A percentile compares a stretch with the other conserved stretches of the same genome.
Evolutionary conservation across 2,797 vertebrate genomes (phyloP).

Genomic region (Pitangus sulphuratus): DNA sequence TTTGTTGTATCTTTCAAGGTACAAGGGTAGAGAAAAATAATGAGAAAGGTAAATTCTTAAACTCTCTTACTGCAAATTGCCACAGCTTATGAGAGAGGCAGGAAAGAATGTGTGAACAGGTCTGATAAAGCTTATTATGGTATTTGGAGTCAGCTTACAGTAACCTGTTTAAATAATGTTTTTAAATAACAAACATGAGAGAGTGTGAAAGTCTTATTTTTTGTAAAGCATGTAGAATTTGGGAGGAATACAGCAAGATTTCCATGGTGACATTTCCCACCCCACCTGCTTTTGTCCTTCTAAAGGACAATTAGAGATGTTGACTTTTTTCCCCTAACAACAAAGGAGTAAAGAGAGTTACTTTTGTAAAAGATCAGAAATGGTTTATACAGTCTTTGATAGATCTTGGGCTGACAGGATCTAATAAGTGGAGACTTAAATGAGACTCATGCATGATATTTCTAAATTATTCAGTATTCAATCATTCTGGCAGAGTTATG

Average conservation of each 20-base stretch:
- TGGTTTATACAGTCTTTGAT: neutral
- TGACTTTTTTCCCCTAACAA: neutral
- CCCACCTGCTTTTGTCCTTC: neutral
- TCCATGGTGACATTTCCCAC: neutral
- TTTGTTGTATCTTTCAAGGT: neutral
- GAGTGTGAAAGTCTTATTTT: neutral
- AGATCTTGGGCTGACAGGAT: neutral
- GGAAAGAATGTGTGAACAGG: neutral
- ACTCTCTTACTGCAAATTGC: neutral
- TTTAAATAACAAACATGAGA: neutral
- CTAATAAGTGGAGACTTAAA: neutral
- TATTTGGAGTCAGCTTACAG: neutral
- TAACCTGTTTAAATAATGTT: neutral
- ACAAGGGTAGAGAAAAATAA: neutral
- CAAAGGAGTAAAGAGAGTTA: neutral
- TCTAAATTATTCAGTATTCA: no score
- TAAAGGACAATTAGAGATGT: neutral
- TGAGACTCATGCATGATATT: neutral
- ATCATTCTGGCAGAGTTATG: neutral
- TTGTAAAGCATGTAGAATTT: neutral
- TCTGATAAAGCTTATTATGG: neutral
- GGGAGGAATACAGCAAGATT: neutral
- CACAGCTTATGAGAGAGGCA: neutral
- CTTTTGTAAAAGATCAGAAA: neutral
- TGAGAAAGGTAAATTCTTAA: neutral